Conservation (phyloP, 1,140 invertebrate genomes). For the Bombus pascuorum region DNA sequence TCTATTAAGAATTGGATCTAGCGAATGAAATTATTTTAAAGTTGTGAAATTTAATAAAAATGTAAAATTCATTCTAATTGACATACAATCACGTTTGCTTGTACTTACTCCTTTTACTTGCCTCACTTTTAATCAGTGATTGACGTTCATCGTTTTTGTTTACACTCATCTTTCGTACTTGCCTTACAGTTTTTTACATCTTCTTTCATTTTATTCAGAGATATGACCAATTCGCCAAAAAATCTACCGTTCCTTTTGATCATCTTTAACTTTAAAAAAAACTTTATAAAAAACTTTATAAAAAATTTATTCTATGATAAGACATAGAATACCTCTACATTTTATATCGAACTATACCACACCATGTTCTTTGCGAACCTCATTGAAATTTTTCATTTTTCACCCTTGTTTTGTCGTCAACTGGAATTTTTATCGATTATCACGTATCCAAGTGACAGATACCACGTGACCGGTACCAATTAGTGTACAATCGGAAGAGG, state of each 20-base stretch:
- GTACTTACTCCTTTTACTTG: neutral
- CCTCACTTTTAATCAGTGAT: no score
- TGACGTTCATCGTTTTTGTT: no score
- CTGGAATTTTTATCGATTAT: neutral
- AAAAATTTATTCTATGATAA: neutral
- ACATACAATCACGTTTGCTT: neutral
- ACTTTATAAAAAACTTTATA: no score
- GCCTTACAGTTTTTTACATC: no score
- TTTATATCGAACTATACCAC: neutral
- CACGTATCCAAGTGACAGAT: neutral
- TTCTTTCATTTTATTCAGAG: no score
- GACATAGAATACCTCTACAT: neutral
- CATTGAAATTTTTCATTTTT: neutral
- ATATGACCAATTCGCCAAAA: no score
- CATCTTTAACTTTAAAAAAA: no score
- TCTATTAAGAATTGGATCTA: no score
- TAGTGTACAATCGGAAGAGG: constrained; percentile 51
- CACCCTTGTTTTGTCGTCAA: no score
- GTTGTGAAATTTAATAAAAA: neutral
- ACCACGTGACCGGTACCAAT: constrained; percentile 36
- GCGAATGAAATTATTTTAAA: neutral
- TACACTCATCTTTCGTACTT: no score
- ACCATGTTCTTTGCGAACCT: neutral
- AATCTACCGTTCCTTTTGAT: neutral
- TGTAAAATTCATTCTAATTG: no score